Evolutionary conservation across 1,140 invertebrate genomes (phyloP).

Genomic region (Linepithema humile): DNA sequence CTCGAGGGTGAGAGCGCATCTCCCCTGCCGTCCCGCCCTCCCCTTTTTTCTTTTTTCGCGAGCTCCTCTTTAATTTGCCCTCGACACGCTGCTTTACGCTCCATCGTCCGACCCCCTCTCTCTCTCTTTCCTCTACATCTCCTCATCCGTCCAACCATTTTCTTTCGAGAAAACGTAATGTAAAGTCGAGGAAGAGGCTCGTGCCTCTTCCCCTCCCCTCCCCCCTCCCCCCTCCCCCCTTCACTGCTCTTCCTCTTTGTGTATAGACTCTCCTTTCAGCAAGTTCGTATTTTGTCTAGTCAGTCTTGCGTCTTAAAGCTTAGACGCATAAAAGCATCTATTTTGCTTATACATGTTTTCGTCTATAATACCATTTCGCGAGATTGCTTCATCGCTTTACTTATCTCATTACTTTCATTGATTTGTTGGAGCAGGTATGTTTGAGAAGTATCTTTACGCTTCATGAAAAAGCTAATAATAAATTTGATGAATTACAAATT

Average conservation of each 20-base stretch:
- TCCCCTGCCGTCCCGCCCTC: slow-evolving; percentile 25
- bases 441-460: background rate
- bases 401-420: background rate
- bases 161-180: slow-evolving; percentile 55
- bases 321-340: slow-evolving; percentile 41
- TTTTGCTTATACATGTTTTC: slow-evolving; percentile 21
- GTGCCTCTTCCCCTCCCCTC: slow-evolving; percentile 16
- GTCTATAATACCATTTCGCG: slow-evolving; percentile 14
- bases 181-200: slow-evolving; percentile 55
- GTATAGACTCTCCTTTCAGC: slow-evolving; percentile 19
- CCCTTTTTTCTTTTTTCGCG: slow-evolving; percentile 41
- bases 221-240: background rate
- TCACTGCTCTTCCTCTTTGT: slow-evolving; percentile 18
- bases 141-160: slow-evolving; percentile 50
- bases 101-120: slow-evolving; percentile 66
- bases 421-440: background rate
- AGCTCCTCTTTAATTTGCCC: slow-evolving; percentile 78
- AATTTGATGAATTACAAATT: background rate
- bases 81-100: slow-evolving; percentile 78
- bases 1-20: slow-evolving; percentile 63
- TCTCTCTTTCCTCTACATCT: background rate
- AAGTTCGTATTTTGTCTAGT: slow-evolving; percentile 33
- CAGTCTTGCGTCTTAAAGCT: slow-evolving; percentile 53
- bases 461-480: background rate
- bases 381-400: background rate